Percentiles rank a stretch among this genome's conserved stretches.
Conservation (phyloP, 2,888 invertebrate species). For the Asteroscopus sphinx region DNA sequence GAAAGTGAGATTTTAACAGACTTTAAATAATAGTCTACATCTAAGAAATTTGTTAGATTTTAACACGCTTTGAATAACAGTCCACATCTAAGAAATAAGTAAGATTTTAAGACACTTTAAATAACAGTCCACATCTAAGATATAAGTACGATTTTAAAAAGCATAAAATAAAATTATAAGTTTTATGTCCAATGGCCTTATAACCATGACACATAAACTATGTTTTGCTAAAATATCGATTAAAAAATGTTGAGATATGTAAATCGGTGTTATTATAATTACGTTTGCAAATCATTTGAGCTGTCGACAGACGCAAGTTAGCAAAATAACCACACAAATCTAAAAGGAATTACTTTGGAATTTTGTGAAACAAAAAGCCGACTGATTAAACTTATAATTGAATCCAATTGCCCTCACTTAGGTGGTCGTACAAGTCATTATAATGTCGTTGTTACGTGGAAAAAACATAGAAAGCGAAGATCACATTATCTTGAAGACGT, state of each 20-base stretch:
- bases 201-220: slow-evolving; percentile 33
- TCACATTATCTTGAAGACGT: slow-evolving; percentile 18
- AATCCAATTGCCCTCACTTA: not conserved
- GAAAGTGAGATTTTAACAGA: too few species aligned
- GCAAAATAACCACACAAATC: not conserved
- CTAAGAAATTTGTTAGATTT: too few species aligned
- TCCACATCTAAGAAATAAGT: too few species aligned
- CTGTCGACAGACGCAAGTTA: not conserved
- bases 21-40: too few species aligned
- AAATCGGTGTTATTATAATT: slow-evolving; percentile 12
- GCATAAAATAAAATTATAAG: not conserved
- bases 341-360: not conserved
- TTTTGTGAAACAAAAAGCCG: not conserved
- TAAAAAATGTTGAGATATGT: slow-evolving; percentile 15
- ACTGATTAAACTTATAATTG: slow-evolving; percentile 4
- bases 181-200: slow-evolving; percentile 18
- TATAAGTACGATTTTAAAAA: slow-evolving; percentile 1
- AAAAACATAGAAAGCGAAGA: slow-evolving; percentile 27
- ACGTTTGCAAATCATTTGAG: slow-evolving; percentile 16
- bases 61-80: too few species aligned
- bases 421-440: slow-evolving; percentile 2
- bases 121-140: too few species aligned
- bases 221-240: slow-evolving; percentile 19
- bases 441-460: slow-evolving; percentile 1
- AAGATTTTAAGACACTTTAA: too few species aligned